Conservation (phyloP, 1,140 invertebrate species). For the Caenorhabditis tropicalis region DNA sequence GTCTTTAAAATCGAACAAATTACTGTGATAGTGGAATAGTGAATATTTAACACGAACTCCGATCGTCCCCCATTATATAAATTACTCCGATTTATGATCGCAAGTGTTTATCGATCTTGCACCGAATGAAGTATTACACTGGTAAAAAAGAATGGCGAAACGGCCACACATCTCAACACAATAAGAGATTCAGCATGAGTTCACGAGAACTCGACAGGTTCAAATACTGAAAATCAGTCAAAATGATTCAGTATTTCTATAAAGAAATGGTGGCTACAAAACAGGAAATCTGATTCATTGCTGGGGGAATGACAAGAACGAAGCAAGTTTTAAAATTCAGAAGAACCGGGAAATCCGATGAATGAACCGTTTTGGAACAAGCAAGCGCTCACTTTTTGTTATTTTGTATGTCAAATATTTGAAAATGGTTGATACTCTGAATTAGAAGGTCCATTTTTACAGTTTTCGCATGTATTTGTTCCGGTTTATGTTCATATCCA, state of each 20-base stretch:
- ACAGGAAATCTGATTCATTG: not conserved
- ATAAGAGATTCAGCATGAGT: too few relatives aligned
- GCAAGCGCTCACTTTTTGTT: too few relatives aligned
- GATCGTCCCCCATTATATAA: not conserved
- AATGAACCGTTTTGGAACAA: too few relatives aligned
- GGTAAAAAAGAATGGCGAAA: not conserved
- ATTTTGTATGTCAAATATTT: too few relatives aligned
- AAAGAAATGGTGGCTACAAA: not conserved
- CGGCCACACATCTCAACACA: not conserved
- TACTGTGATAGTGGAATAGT: too few relatives aligned
- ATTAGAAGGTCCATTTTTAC: too few relatives aligned
- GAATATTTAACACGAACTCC: not conserved
- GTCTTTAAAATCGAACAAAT: not conserved
- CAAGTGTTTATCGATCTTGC: conserved; percentile 15
- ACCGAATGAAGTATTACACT: not conserved
- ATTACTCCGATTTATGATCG: conserved; percentile 11
- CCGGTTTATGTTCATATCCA: not conserved
- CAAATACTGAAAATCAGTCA: not conserved
- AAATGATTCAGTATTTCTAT: not conserved
- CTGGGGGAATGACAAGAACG: too few relatives aligned
- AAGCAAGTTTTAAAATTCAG: too few relatives aligned
- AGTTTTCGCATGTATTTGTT: not conserved
- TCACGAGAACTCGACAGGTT: not conserved
- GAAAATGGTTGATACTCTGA: too few relatives aligned
- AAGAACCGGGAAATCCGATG: too few relatives aligned